Conservation (phyloP, 2,113 vertebrate species). For the Balaenoptera acutorostrata region DNA sequence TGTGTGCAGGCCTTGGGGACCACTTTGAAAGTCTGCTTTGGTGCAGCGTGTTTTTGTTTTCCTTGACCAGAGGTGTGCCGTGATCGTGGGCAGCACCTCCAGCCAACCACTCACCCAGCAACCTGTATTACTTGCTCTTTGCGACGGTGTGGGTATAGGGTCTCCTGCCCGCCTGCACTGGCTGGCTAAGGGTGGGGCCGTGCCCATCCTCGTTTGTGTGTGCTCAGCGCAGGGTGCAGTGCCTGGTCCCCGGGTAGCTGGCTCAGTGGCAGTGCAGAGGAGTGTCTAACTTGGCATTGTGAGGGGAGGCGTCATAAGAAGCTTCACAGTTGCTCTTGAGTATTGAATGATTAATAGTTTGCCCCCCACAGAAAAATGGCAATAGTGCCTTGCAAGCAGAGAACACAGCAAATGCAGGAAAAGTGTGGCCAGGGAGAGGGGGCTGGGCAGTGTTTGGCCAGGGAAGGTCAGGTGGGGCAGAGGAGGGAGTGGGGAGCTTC, state of each 20-base stretch:
- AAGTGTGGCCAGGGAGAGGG: not conserved
- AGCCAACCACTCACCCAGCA: not conserved
- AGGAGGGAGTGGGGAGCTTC: not conserved
- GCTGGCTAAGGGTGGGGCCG: no score
- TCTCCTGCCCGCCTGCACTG: not conserved
- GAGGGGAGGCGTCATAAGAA: not conserved
- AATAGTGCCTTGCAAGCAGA: not conserved
- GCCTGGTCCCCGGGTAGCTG: not conserved
- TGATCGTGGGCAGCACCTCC: not conserved
- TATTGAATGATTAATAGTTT: not conserved
- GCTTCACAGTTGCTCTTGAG: not conserved
- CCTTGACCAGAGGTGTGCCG: not conserved
- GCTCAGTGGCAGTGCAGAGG: not conserved
- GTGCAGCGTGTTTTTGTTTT: not conserved
- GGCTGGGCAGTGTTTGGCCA: not conserved
- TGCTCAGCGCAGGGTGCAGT: not conserved
- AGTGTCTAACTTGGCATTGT: not conserved
- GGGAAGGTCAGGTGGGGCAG: not conserved
- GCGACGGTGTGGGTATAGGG: not conserved
- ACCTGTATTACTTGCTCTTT: not conserved
- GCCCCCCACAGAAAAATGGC: not conserved
- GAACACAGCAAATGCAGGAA: not conserved
- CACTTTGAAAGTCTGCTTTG: not conserved
- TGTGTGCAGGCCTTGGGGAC: constrained; percentile 16
- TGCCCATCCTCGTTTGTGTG: not conserved